Evolutionary conservation across 2,797 vertebrate genomes (phyloP).

Genomic region (Xiphorhynchus erythropygius): DNA sequence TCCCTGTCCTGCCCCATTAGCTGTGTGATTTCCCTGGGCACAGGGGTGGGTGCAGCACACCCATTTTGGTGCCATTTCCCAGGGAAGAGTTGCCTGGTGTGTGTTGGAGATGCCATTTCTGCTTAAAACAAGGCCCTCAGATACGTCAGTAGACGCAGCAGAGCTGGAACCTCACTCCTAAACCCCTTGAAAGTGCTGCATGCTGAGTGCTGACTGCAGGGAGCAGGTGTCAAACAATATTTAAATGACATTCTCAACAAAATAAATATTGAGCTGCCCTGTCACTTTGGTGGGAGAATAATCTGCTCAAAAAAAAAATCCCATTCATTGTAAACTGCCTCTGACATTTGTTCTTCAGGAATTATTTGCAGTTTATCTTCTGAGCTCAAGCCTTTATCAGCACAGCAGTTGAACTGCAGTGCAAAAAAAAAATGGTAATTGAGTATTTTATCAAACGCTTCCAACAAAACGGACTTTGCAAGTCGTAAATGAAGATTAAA

Average conservation of each 20-base stretch:
- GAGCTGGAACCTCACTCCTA: constrained; percentile 46
- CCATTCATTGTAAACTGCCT: constrained; percentile 74
- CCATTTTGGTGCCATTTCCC: accelerated
- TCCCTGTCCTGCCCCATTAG: background rate
- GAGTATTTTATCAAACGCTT: constrained; percentile 86
- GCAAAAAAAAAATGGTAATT: constrained; percentile 81
- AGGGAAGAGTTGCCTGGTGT: background rate
- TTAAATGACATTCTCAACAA: constrained; percentile 76
- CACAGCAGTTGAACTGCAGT: constrained; percentile 76
- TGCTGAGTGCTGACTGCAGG: constrained; percentile 62
- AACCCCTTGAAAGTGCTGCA: constrained; percentile 56
- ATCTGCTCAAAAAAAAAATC: constrained; percentile 73
- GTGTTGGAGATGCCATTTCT: background rate
- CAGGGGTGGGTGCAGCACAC: accelerated
- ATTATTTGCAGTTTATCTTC: constrained; percentile 84
- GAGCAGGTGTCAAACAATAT: constrained; percentile 80
- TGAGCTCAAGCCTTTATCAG: constrained; percentile 77
- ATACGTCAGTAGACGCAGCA: background rate
- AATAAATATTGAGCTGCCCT: constrained; percentile 78
- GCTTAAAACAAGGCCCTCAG: background rate
- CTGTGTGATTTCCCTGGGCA: background rate
- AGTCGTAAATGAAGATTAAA: constrained; percentile 88
- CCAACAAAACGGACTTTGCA: constrained; percentile 82
- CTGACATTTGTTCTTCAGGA: constrained; percentile 82
- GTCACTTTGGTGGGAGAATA: constrained; percentile 77